Evolutionary conservation across 2,113 vertebrate genomes (phyloP), one percentile per base, ranked within the genome.

Genomic region (Mobula hypostoma): DNA sequence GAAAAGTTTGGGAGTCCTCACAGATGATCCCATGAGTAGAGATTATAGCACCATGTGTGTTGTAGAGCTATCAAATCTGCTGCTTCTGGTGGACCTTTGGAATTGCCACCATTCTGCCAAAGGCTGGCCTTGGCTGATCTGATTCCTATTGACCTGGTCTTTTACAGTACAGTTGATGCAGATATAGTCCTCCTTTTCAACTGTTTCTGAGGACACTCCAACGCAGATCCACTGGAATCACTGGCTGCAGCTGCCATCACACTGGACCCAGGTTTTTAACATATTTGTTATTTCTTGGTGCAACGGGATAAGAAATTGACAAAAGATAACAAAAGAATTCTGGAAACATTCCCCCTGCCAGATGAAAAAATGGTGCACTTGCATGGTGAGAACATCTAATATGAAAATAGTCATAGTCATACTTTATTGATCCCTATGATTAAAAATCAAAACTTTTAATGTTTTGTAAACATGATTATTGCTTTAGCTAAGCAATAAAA

Each of bases 211-310:
- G 17, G 98, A 98, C 77, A 99, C 97, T 27, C 99, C 99, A 40
- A 99, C 99, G 40, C 99, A 99, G 94, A 98, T 97, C 95, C 99
- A 98, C 95, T 99, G 99, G 95, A 99, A 99, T 98, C 99, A 99
- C 96, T 98, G 98, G 96, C 99, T 99, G 96, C 99, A 99, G 97
- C 98, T 98, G 96, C 99, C 99, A 0, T 99, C 99, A 2, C 99
- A 99, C 97, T 99, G 99, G 96, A 99, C 99, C 99, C 99, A 99
- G 80, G 36, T 36, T 36, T 36, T 36, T 36, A 36, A 2, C 27
- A 61, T 27, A 5, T 58, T 87, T 87, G 0, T 8, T 61, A 87
- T 29, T 12, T 24, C 58, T 61, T 12, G 58, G 58, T 29, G 8
- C 24, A 11, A 61, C 56, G 5, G 24, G 56, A 8, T 12, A 87